Evolutionary conservation across 2,888 invertebrate genomes (phyloP), one percentile per base, ranked within the genome.

Genomic region (Trilocha varians): DNA sequence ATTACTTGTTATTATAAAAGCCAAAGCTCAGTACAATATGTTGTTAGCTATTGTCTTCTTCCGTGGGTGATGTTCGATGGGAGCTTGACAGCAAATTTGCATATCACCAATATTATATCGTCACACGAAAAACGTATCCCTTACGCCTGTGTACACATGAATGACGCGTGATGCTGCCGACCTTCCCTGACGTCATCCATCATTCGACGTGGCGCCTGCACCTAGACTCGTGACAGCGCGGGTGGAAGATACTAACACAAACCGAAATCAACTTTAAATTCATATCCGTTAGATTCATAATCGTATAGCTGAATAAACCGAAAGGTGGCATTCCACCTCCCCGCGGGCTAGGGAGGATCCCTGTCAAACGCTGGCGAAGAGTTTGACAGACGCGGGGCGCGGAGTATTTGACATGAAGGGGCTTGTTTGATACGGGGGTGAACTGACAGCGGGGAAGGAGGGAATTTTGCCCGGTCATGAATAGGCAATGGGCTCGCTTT

Each of bases 321-420:
- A 61, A 71, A 78, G 79, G 82, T 82, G 83, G 80, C 70, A 65
- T 69, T 71, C 74, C 71, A 70, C 77, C 80, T 68, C 78, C 78
- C 78, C 77, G 73, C 78, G 63, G 59, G 75, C 63, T 63, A 75
- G 84, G 85, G 84, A 80, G 84, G 84, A 79, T 82, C 83, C 83
- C 80, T 84, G 84, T 84, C 84, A 85, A 85, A 84, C 80, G 78
- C 77, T 82, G 78, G 77, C 82, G 84, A 83, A 85, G 83, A 84
- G 84, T 85, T 85, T 85, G 85, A 85, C 84, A 84, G 85, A 80
- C 84, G 83, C 82, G 82, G 84, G 83, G 84, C 76, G 82, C 78
- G 78, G 83, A 83, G 85, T 80, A 79, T 85, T 85, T 84, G 85
- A 85, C 85, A 80, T 84, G 84, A 84, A 84, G 85, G 85, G 85